These are phyloP conservation scores for Chaenocephalus aceratus DNA, from an alignment of 2,113 vertebrate genomes.

Conservation along the genomic window DNA sequence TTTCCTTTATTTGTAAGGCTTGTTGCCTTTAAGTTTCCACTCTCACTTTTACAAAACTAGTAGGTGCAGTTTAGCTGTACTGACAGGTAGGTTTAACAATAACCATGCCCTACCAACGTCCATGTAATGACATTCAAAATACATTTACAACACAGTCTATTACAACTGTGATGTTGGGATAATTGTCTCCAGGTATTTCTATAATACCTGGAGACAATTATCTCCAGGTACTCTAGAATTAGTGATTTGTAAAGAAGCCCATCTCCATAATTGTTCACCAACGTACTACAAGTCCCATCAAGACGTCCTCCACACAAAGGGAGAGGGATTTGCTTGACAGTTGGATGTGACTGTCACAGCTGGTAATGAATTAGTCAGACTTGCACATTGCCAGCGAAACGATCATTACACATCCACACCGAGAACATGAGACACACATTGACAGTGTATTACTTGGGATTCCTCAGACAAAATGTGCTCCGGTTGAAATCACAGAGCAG, in stretches of 20 bases:
- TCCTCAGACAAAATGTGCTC: constrained; percentile 24
- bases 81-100: too few species aligned
- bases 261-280: background rate
- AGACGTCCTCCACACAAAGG: constrained; percentile 39
- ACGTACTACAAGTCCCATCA: constrained; percentile 2
- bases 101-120: too few species aligned
- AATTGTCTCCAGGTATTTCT: background rate
- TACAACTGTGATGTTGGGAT: background rate
- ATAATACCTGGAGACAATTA: background rate
- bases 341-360: constrained; percentile 53
- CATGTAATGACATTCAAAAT: too few species aligned
- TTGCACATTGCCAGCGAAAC: constrained; percentile 51
- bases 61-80: too few species aligned
- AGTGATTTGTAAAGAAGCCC: background rate
- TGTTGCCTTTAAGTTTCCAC: too few species aligned
- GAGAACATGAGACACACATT: constrained; percentile 52
- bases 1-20: too few species aligned
- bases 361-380: constrained; percentile 66
- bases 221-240: background rate
- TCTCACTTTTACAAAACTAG: too few species aligned
- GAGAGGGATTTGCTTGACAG: constrained; percentile 49
- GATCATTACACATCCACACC: constrained; percentile 59
- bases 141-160: background rate
- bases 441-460: constrained; percentile 41
- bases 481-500: constrained; percentile 28